Percentiles rank a stretch among this genome's conserved stretches.
These are phyloP conservation scores for Pipistrellus pipistrellus DNA, from an alignment of 2,797 vertebrate genomes.

Conservation along the genomic window DNA sequence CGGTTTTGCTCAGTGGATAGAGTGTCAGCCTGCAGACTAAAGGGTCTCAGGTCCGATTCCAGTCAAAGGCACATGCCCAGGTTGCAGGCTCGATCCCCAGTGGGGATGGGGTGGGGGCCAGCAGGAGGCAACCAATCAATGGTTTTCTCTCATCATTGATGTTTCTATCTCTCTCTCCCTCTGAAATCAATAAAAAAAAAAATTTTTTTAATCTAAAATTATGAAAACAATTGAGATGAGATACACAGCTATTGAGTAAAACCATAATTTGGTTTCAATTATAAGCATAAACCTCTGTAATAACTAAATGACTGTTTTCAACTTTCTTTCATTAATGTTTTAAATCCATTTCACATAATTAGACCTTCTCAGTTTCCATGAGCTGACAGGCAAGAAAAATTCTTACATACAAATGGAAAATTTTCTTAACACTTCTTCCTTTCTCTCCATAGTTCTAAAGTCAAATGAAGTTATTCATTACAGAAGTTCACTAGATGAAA, in stretches of 20 bases:
- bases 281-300: constrained; percentile 2
- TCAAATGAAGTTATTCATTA: neutral
- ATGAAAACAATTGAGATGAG: neutral
- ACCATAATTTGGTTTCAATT: neutral
- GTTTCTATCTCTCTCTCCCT: too few relatives aligned
- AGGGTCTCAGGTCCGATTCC: too few relatives aligned
- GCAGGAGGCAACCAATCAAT: too few relatives aligned
- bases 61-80: too few relatives aligned
- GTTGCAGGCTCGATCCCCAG: too few relatives aligned
- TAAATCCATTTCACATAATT: constrained; percentile 21
- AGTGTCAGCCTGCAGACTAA: too few relatives aligned
- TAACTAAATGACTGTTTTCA: neutral
- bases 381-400: neutral
- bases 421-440: neutral
- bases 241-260: neutral
- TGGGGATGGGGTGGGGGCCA: too few relatives aligned
- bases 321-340: constrained; percentile 41
- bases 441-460: constrained; percentile 25
- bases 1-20: too few relatives aligned
- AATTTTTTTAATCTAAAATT: neutral
- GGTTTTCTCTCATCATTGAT: too few relatives aligned
- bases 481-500: constrained; percentile 8
- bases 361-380: neutral
- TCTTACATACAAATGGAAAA: neutral
- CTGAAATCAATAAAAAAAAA: too few relatives aligned